phyloP scores from a whole-genome alignment of 2,797 vertebrate species.

The Poeciliopsis turneri region DNA sequence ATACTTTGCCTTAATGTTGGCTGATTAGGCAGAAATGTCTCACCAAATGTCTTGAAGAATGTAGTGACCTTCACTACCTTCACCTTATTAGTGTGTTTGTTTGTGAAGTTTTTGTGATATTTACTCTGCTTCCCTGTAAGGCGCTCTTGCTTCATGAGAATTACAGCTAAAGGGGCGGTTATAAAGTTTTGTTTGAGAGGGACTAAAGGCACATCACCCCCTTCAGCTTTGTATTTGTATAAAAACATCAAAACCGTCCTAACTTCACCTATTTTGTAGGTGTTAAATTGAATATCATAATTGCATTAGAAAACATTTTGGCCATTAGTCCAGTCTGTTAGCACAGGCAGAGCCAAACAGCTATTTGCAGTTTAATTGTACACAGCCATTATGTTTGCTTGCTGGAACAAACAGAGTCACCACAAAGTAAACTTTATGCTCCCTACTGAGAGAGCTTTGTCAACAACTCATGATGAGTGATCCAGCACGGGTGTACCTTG shows the following conservation, averaged over 20 bases:
- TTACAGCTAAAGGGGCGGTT: no score
- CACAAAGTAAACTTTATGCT: slow-evolving; percentile 34
- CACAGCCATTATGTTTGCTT: slow-evolving; percentile 41
- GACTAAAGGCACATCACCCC: no score
- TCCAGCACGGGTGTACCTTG: not conserved
- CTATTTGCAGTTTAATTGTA: slow-evolving; percentile 48
- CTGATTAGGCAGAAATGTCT: no score
- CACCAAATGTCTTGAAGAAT: no score
- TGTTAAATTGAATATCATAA: slow-evolving; percentile 14
- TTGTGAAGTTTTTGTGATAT: no score
- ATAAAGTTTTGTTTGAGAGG: no score
- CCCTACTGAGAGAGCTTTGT: slow-evolving; percentile 53
- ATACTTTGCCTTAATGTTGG: no score
- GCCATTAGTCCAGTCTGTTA: slow-evolving; percentile 25
- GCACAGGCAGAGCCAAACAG: slow-evolving; percentile 32
- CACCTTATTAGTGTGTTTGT: no score
- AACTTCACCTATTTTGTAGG: not conserved
- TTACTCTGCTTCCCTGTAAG: no score
- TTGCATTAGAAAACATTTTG: slow-evolving; percentile 23
- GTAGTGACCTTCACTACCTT: no score
- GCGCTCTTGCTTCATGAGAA: no score
- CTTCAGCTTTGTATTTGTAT: not conserved
- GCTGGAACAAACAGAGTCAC: slow-evolving; percentile 20
- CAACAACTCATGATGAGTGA: slow-evolving; percentile 53
- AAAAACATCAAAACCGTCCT: not conserved